Base-by-base conservation (phyloP, 2,888 invertebrate genomes). In the Lasioglossum villosulum region DNA sequence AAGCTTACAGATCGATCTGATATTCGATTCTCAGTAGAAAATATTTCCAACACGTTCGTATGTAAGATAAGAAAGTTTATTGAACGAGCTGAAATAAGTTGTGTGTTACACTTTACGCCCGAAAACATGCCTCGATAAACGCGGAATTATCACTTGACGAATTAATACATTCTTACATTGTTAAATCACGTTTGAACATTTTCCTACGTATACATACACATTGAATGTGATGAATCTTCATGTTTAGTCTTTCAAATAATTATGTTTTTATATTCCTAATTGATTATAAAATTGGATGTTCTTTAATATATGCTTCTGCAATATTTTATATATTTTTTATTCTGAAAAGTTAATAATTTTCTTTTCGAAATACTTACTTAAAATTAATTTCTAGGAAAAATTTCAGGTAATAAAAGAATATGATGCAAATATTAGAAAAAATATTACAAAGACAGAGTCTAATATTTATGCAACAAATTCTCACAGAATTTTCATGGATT, bases 1-100 rank as follows among this genome's bases (percentile, higher is more conserved):
- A 96, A 4, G 97, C 96, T 56, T 56, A n/a, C 10, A 97, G 93
- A 96, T 93, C 0, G 70, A 19, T 23, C 37, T 97, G 97, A 85
- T 91, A 93, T 52, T 93, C 92, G 75, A 93, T 94, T 39, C 92
- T 90, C 56, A 89, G 90, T 59, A 92, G 89, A 92, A 95, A 95
- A 82, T 95, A 86, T 91, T 93, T 94, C 83, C 95, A 93, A 34
- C 95, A 95, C 71, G 94, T 91, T 95, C 95, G 86, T 86, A 83
- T 76, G 68, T 63, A 86, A 74, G 89, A 91, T 86, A 83, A 88
- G 86, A 83, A 71, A 78, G 73, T 87, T 80, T 83, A 86, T 87
- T 86, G 87, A 86, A 86, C 83, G 80, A 77, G 52, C 70, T 73
- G 39, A 71, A 37, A 68, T 80, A 71, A 78, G 63, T 82, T 80